These are phyloP conservation scores for Thecocarcelia acutangulata DNA, from an alignment of 2,888 invertebrate species.

Conservation along the genomic window DNA sequence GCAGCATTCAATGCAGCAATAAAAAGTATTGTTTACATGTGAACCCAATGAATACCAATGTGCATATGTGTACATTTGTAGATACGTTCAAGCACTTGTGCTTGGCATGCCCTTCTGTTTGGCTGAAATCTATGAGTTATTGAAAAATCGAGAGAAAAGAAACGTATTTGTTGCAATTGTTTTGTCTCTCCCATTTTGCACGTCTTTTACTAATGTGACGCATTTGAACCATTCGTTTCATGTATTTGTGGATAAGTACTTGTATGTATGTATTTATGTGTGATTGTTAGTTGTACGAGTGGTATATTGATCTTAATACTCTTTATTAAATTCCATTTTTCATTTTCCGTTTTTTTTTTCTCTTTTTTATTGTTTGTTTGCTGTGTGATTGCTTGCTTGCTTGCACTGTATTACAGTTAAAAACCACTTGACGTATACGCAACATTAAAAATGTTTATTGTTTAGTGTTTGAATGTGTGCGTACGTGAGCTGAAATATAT, in stretches of 20 bases:
- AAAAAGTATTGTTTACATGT: not conserved
- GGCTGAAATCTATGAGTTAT: not conserved
- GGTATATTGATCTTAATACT: slow-evolving; percentile 49
- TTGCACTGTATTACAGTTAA: slow-evolving; percentile 30
- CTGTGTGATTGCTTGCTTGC: slow-evolving; percentile 1
- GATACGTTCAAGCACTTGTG: no score
- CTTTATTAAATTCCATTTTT: slow-evolving; percentile 57
- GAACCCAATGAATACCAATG: no score
- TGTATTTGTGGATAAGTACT: not conserved
- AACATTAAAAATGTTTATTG: slow-evolving; percentile 49
- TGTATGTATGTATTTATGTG: not conserved
- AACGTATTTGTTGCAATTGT: slow-evolving; percentile 8
- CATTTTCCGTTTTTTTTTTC: slow-evolving; percentile 16
- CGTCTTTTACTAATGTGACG: slow-evolving; percentile 45
- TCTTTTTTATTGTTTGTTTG: slow-evolving; percentile 4
- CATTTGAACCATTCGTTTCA: slow-evolving; percentile 24
- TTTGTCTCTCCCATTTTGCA: slow-evolving; percentile 15
- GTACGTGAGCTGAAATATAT: slow-evolving; percentile 17
- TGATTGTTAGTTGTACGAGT: not conserved
- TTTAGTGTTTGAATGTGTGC: slow-evolving; percentile 24
- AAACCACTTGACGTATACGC: slow-evolving; percentile 55
- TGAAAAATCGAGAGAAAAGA: slow-evolving; percentile 6
- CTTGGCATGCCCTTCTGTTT: not conserved
- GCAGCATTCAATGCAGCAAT: no score
- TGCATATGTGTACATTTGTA: no score